Conservation (phyloP, 2,888 invertebrate species). For the Willowsia nigromaculata region DNA sequence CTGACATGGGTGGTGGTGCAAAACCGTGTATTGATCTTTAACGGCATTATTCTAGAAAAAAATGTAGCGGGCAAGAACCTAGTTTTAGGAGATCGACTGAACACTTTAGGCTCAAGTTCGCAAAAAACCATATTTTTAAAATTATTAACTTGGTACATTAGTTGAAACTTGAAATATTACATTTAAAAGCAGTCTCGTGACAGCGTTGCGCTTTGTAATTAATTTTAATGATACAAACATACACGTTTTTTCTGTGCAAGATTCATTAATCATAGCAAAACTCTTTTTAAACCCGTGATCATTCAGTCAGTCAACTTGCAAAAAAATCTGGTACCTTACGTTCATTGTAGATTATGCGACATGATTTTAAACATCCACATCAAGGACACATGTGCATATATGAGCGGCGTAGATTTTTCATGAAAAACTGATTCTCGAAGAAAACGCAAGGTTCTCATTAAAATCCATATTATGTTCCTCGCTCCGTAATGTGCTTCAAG, state of each 20-base stretch:
- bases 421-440: not conserved
- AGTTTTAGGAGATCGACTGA: no score
- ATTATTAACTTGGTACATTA: not conserved
- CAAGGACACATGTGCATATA: not conserved
- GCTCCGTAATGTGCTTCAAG: not conserved
- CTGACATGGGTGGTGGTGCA: not conserved
- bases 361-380: not conserved
- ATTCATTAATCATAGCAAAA: conserved; percentile 20
- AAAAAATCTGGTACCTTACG: not conserved
- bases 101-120: no score
- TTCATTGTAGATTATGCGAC: not conserved
- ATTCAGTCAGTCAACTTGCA: not conserved
- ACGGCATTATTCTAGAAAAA: not conserved
- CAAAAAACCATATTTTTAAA: no score
- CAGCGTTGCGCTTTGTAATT: conserved; percentile 19
- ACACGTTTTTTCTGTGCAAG: not conserved
- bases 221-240: conserved; percentile 41
- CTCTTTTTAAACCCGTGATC: not conserved
- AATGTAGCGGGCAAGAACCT: no score
- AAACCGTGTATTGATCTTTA: not conserved
- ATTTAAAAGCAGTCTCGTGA: not conserved
- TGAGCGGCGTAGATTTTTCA: no score
- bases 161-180: conserved; percentile 1
- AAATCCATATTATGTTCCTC: not conserved
- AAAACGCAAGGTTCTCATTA: conserved; percentile 31